Evolutionary conservation across 2,797 vertebrate genomes (phyloP).

Genomic region (Momotus momota): DNA sequence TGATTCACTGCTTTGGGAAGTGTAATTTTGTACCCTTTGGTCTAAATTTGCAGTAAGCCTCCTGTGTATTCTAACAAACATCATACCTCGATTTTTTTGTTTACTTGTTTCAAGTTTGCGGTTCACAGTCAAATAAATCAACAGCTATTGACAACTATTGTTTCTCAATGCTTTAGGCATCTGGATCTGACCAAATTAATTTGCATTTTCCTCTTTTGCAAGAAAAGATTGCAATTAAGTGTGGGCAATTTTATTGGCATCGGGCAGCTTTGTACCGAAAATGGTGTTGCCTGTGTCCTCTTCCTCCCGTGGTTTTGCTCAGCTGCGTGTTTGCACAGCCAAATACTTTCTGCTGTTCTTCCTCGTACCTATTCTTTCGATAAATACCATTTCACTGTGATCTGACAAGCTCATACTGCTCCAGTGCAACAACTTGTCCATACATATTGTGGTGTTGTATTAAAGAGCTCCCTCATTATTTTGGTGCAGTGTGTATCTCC

Average conservation of each 20-base stretch:
- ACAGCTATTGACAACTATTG: not conserved
- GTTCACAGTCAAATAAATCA: not conserved
- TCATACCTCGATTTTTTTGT: not conserved
- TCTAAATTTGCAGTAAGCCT: not conserved
- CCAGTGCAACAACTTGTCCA: conserved; percentile 56
- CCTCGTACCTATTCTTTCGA: conserved; percentile 39
- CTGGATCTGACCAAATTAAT: not conserved
- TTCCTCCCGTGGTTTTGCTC: not conserved
- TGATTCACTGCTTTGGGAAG: not conserved
- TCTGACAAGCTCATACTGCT: conserved; percentile 52
- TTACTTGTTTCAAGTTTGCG: not conserved
- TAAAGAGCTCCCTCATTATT: conserved; percentile 64
- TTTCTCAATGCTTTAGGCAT: not conserved
- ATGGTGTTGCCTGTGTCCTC: not conserved
- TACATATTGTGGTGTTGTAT: conserved; percentile 55
- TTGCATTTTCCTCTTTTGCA: not conserved
- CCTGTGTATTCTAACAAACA: not conserved
- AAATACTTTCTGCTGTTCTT: conserved; percentile 45
- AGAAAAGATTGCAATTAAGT: not conserved
- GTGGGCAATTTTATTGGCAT: not conserved
- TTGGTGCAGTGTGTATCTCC: conserved; percentile 21
- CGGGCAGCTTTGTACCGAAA: not conserved
- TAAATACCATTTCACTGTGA: not conserved
- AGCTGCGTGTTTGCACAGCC: conserved; percentile 15
- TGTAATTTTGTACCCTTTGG: not conserved